Evolutionary conservation across 1,140 invertebrate genomes (phyloP).

Genomic region (Delia radicum): DNA sequence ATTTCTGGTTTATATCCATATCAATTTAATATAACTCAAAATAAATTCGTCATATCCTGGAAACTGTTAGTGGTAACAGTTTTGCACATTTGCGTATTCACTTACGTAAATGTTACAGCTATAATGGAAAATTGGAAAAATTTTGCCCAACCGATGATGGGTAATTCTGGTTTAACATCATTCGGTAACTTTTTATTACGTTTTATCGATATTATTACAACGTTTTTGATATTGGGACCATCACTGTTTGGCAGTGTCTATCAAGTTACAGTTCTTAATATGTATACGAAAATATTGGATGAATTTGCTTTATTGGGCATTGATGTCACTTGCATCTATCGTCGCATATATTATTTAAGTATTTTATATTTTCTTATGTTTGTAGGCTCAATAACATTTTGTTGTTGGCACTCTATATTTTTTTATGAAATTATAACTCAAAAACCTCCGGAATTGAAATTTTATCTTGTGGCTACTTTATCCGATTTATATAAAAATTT

Average conservation of each 20-base stretch:
- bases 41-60: neutral
- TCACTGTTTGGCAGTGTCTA: slow-evolving; percentile 16
- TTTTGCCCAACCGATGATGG: neutral
- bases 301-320: slow-evolving; percentile 27
- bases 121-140: neutral
- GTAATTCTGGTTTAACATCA: neutral
- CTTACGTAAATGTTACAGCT: neutral
- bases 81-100: neutral
- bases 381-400: neutral
- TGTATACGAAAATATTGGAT: slow-evolving; percentile 13
- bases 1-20: neutral
- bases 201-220: neutral
- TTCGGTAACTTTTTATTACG: neutral
- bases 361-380: neutral
- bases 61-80: neutral
- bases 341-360: slow-evolving; percentile 20
- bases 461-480: slow-evolving; percentile 29
- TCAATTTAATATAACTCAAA: neutral
- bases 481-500: slow-evolving; percentile 32
- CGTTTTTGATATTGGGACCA: slow-evolving; percentile 19
- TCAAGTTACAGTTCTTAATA: slow-evolving; percentile 26
- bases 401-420: slow-evolving; percentile 30
- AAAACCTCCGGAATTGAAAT: slow-evolving; percentile 9
- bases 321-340: slow-evolving; percentile 15
- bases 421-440: slow-evolving; percentile 31